Percentiles rank a stretch among this genome's conserved stretches.
phyloP scores from a whole-genome alignment of 1,140 invertebrate species.

The Hypsibius dujardini region DNA sequence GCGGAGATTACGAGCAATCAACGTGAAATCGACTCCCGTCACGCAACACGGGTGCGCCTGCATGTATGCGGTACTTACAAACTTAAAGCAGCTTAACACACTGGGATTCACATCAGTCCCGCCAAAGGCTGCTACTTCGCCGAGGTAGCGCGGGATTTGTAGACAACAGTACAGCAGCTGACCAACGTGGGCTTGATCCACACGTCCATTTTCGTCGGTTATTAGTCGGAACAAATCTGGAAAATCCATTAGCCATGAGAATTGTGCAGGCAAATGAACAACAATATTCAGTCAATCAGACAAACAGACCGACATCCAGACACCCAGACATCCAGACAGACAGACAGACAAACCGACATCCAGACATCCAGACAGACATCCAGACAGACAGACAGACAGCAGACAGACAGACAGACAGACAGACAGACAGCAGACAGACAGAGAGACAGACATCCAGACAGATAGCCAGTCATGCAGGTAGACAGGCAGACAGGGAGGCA shows the following conservation, averaged over 20 bases:
- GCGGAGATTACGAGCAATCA: constrained; percentile 26
- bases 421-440: no score
- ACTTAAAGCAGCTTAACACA: constrained; percentile 74
- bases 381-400: constrained; percentile 1
- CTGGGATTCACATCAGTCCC: constrained; percentile 98
- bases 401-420: no score
- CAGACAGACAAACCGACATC: neutral
- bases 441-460: no score
- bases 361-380: neutral
- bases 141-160: constrained; percentile 70
- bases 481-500: neutral
- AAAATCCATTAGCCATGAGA: no score
- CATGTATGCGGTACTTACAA: constrained; percentile 26
- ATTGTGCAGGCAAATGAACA: constrained; percentile 23
- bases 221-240: constrained; percentile 83
- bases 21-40: constrained; percentile 8
- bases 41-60: neutral
- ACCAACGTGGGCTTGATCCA: constrained; percentile 83
- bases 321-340: neutral
- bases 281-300: neutral
- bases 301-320: neutral
- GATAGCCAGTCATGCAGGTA: neutral
- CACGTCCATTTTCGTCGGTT: constrained; percentile 74
- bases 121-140: constrained; percentile 92
- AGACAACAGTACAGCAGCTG: constrained; percentile 53